Evolutionary conservation across 2,888 invertebrate species (phyloP).

Genomic region (Drosophila helvetica): DNA sequence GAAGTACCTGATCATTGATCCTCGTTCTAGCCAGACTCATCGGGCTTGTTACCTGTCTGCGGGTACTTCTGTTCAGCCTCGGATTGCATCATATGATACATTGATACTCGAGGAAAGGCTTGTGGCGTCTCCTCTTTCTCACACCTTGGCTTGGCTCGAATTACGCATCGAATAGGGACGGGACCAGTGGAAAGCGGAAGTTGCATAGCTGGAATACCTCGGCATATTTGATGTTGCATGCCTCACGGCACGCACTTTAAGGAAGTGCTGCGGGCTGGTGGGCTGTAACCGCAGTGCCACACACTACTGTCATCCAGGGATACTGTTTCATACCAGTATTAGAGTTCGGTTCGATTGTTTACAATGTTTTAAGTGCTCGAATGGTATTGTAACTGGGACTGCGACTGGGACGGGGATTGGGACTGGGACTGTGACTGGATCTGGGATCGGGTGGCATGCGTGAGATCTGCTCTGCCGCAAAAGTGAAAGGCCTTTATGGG

Average conservation of each 20-base stretch:
- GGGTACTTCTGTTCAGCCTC: neutral
- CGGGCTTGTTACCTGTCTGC: neutral
- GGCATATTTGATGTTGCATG: constrained; percentile 28
- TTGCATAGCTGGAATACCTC: constrained; percentile 4
- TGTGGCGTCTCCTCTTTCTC: constrained; percentile 20
- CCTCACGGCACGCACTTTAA: constrained; percentile 27
- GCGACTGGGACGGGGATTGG: constrained; percentile 18
- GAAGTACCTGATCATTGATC: too few species aligned
- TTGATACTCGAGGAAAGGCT: constrained; percentile 14
- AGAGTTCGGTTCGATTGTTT: constrained; percentile 46
- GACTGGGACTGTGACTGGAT: neutral
- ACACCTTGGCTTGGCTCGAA: neutral
- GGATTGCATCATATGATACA: neutral
- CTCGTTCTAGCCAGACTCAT: too few species aligned
- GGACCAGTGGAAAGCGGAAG: constrained; percentile 51
- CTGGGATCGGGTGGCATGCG: constrained; percentile 58
- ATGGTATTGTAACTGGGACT: constrained; percentile 41
- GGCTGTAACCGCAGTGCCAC: constrained; percentile 27
- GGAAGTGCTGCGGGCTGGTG: constrained; percentile 16
- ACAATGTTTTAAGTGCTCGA: constrained; percentile 41
- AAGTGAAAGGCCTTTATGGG: constrained; percentile 74
- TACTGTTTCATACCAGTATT: constrained; percentile 51
- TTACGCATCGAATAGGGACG: constrained; percentile 4
- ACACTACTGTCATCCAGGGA: constrained; percentile 32
- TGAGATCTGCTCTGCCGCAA: constrained; percentile 59